These are phyloP conservation scores for Acridotheres tristis DNA, from an alignment of 2,797 vertebrate species.

Conservation along the genomic window DNA sequence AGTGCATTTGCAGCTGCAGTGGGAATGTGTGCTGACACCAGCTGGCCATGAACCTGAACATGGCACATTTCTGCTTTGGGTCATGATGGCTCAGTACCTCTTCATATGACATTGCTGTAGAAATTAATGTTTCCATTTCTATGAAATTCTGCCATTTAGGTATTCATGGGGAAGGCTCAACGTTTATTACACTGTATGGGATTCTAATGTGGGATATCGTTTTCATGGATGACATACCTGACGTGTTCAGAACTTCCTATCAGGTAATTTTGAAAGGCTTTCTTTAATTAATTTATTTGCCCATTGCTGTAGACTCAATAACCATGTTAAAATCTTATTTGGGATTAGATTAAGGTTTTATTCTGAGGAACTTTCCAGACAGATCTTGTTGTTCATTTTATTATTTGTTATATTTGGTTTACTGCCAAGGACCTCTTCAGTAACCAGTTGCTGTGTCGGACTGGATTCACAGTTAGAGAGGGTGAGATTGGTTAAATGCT, in stretches of 20 bases:
- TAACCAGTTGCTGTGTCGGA: background rate
- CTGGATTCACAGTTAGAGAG: background rate
- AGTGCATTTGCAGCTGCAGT: background rate
- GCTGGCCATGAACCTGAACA: background rate
- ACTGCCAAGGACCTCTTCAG: background rate
- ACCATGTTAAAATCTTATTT: background rate
- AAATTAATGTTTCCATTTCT: background rate
- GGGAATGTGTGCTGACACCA: background rate
- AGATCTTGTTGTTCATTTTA: background rate
- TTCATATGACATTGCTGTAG: background rate
- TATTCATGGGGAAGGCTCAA: conserved; percentile 95
- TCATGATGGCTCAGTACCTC: background rate
- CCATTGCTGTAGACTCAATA: background rate
- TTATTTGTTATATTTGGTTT: background rate
- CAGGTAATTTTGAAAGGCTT: conserved; percentile 81
- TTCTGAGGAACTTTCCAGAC: background rate
- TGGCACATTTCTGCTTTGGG: background rate
- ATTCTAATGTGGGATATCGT: conserved; percentile 93
- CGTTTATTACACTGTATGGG: conserved; percentile 88
- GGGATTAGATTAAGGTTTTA: background rate
- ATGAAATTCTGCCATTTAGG: conserved; percentile 72
- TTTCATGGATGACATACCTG: conserved; percentile 89
- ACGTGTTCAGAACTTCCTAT: conserved; percentile 91
- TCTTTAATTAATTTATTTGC: background rate
- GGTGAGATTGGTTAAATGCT: background rate